A percentile compares a stretch with the other conserved stretches of the same genome.
Conservation (phyloP, 1,140 invertebrate genomes). For the Heliconius hermathena region DNA sequence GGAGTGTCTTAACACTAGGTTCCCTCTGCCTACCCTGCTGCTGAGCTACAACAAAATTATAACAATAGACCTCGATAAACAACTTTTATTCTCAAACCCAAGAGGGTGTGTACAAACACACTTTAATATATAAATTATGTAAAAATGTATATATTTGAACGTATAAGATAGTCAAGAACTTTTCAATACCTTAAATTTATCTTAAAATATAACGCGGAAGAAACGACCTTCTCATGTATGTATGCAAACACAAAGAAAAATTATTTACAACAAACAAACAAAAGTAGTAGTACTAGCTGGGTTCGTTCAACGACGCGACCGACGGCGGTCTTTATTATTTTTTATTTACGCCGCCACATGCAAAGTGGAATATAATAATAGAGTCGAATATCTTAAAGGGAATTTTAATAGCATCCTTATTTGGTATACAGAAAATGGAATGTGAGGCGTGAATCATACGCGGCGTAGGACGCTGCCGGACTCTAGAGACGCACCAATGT, state of each 20-base stretch:
- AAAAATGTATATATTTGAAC: no score
- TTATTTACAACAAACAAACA: background rate
- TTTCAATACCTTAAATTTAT: no score
- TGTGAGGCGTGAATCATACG: slow-evolving; percentile 61
- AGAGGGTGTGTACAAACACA: no score
- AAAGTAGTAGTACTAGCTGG: background rate
- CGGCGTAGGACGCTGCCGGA: slow-evolving; percentile 47
- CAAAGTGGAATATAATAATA: slow-evolving; percentile 43
- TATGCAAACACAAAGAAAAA: background rate
- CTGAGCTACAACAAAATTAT: no score
- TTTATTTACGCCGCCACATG: background rate
- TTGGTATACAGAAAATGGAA: slow-evolving; percentile 50
- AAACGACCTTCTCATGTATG: background rate
- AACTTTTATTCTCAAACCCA: no score
- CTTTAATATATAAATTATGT: no score
- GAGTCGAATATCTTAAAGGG: slow-evolving; percentile 61
- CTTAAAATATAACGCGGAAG: background rate
- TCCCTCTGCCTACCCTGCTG: no score
- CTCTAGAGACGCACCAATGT: background rate
- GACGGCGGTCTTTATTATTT: slow-evolving; percentile 3
- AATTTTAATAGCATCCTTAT: slow-evolving; percentile 65
- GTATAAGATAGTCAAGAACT: no score
- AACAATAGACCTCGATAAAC: no score
- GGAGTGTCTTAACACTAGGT: no score
- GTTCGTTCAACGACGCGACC: background rate